phyloP scores from a whole-genome alignment of 2,888 invertebrate species.

The Phanerotoma sp. region DNA sequence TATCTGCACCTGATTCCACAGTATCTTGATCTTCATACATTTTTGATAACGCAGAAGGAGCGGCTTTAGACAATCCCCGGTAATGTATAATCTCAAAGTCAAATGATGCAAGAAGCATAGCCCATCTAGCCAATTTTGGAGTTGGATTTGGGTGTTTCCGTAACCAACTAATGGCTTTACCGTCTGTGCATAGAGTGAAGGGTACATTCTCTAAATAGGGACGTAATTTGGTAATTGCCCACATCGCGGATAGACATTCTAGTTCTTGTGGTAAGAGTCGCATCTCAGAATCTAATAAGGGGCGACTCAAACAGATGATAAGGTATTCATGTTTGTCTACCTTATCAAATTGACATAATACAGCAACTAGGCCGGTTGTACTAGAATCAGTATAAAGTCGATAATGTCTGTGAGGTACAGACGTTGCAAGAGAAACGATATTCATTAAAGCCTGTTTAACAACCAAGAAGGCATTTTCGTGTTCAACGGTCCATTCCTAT shows the following conservation, averaged over 20 bases:
- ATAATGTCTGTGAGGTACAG: constrained; percentile 22
- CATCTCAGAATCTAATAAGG: constrained; percentile 21
- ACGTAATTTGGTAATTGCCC: no score
- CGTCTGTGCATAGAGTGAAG: constrained; percentile 36
- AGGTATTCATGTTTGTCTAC: constrained; percentile 19
- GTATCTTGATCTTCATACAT: neutral
- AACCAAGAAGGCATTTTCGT: constrained; percentile 15
- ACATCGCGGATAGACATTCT: no score
- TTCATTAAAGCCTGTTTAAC: neutral
- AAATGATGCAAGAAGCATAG: neutral
- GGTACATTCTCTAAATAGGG: constrained; percentile 23
- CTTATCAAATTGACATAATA: constrained; percentile 24
- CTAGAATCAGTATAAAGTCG: no score
- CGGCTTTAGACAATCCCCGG: neutral
- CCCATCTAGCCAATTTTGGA: neutral
- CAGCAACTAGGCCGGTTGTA: constrained; percentile 28
- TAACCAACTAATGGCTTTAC: constrained; percentile 24
- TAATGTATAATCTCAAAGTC: neutral
- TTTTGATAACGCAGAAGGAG: neutral
- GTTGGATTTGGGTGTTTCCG: constrained; percentile 13
- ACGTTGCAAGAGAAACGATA: constrained; percentile 14
- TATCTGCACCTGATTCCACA: neutral
- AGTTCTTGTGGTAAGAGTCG: no score
- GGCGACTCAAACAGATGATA: constrained; percentile 26
- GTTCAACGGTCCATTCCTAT: constrained; percentile 20